Base-by-base conservation (phyloP, 92 coral and sea anemone genomes). In the Actinernus sp. region DNA sequence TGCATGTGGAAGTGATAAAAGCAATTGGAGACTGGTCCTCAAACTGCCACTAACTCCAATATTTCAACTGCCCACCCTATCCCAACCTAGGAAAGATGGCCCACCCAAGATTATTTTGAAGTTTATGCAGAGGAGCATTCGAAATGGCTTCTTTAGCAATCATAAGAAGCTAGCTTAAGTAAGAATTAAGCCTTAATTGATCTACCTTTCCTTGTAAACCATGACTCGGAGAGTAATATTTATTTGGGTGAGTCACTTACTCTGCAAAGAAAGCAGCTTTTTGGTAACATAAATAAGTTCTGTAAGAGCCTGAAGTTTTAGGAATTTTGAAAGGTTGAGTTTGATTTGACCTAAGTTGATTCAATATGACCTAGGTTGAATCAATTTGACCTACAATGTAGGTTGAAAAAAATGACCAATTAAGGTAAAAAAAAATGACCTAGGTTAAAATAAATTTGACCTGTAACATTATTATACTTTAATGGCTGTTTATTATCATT, bases 231-330 rank as follows among this genome's bases (percentile, higher is more conserved):
- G n/a, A n/a, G n/a, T n/a, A n/a, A n/a, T n/a, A n/a, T n/a, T n/a
- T n/a, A n/a, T n/a, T n/a, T n/a, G n/a, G n/a, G n/a, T n/a, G n/a
- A 78, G 47, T 67, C 71, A 1, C 47, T 78, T 30, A 78, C 65
- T 8, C 72, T 72, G 10, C 19, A 31, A 1, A 46, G 50, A 21
- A 78, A 59, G 39, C 39, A 58, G 45, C 43, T 79, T 2, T 79
- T 51, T 54, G 80, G 70, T 1, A 19, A 1, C 3, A 51, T 60
- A 14, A 73, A 73, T 44, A 49, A 31, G 30, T 16, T 49, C 2
- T 23, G 46, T 13, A 73, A 73, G 39, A 18, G 17, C 5, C 13
- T 49, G 3, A 40, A 44, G 29, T 78, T n/a, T n/a, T n/a, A n/a
- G n/a, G n/a, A n/a, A n/a, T n/a, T n/a, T n/a, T n/a, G n/a, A n/a